These are phyloP conservation scores for Hypomesus transpacificus DNA, from an alignment of 2,113 vertebrate species.

Conservation along the genomic window DNA sequence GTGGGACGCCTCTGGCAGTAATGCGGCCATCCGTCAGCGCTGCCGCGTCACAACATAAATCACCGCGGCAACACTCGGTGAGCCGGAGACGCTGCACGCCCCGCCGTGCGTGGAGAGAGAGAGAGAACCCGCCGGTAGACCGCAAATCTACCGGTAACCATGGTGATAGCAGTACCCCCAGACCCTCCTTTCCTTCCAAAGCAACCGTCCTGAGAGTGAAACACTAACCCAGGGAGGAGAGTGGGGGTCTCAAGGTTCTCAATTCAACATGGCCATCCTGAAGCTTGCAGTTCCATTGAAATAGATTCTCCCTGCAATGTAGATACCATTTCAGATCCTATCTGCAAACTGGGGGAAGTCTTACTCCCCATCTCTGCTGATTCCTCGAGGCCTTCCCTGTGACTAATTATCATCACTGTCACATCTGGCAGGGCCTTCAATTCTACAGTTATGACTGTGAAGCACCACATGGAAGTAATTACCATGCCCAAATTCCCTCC, in stretches of 20 bases:
- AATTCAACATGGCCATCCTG: no score
- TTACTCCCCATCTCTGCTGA: no score
- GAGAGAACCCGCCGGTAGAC: slow-evolving; percentile 35
- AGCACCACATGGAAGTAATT: slow-evolving; percentile 21
- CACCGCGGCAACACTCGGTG: slow-evolving; percentile 66
- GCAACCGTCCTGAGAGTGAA: slow-evolving; percentile 5
- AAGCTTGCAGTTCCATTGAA: no score
- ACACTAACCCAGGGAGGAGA: no score
- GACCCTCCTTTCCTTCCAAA: slow-evolving; percentile 6
- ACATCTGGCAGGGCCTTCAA: no score
- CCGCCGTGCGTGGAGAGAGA: slow-evolving; percentile 54
- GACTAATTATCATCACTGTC: slow-evolving; percentile 2
- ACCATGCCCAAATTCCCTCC: slow-evolving; percentile 21
- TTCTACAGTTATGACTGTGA: no score
- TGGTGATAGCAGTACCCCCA: slow-evolving; percentile 72
- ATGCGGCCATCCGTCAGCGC: slow-evolving; percentile 65
- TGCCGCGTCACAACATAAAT: slow-evolving; percentile 75
- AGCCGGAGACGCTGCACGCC: slow-evolving; percentile 68
- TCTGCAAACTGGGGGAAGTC: no score
- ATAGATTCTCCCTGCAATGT: no score
- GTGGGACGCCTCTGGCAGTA: slow-evolving; percentile 73
- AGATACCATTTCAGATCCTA: no score
- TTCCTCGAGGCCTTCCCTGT: slow-evolving; percentile 1
- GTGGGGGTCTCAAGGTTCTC: no score
- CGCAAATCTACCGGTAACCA: slow-evolving; percentile 74